Base-by-base conservation (phyloP, 1,140 invertebrate genomes). In the Listronotus oregonensis region DNA sequence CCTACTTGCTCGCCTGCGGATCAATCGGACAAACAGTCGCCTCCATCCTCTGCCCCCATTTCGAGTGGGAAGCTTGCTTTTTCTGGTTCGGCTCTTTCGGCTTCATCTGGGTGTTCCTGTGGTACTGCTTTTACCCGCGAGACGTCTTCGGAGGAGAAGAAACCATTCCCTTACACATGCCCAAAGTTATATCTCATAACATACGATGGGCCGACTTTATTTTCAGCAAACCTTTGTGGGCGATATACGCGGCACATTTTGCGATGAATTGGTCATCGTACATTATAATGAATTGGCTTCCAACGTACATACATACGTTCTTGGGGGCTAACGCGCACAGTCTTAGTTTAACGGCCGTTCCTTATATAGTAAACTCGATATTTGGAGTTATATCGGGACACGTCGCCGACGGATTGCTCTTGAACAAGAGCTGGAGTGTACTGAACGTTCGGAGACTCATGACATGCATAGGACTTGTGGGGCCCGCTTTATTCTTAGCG, bases 261-360 rank as follows among this genome's bases (percentile, higher is more conserved):
- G 85, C 89, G 18, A 92, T 93, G 90, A 92, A 92, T 77, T 93
- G 90, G 90, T 89, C 87, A 37, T 91, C 89, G 71, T 92, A 92
- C 71, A 91, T 92, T 62, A 90, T 93, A 67, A 91, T 92, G 89
- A 89, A 91, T 73, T 93, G 90, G 90, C 78, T 93, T 62, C 90
- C 90, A 3, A 92, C 89, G 6, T 92, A 92, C 77, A 78, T 93
- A 68, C 78, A 85, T 4, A 78, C 85, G 50, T 86, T 85, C 73
- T 80, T 93, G 17, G 87, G 86, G 14, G 90, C 87, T 12, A 86
- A 90, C 69, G 84, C 85, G 68, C 85, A 89, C 74, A 87, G 87
- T 74, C 87, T 93, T 64, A 91, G 90, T 81, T 82, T 90, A 46
- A 91, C 90, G 43, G 90, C 90, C 6, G 82, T 91, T 72, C 90